Base-by-base conservation (phyloP, 2,113 vertebrate genomes). In the Miniopterus natalensis region DNA sequence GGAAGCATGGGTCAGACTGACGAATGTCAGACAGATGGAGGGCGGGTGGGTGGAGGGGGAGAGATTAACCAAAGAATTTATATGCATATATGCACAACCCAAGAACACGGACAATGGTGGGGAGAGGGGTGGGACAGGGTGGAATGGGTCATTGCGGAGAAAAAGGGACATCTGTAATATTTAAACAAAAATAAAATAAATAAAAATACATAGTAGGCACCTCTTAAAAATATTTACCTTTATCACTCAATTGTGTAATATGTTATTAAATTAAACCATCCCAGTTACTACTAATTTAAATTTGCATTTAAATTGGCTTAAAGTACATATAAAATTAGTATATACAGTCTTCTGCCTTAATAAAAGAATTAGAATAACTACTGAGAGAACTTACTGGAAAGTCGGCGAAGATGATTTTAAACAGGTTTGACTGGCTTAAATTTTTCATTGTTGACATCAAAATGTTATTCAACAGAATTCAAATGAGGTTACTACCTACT, bases 341-440 rank as follows among this genome's bases (percentile, higher is more conserved):
- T 15, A 65, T 71, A 90, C 10, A 61, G 81, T 57, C 68, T 68
- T 85, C 57, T 80, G 27, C 66, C 51, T 87, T 95, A 92, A 80
- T 57, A 84, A 61, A 87, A 47, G 53, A 89, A 21, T 10, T 89
- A 88, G 8, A 84, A 70, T 73, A 79, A 87, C 21, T 96, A 84
- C n/a, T 77, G 31, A 90, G 42, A 49, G 42, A 78, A 79, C 40
- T 71, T 47, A 96, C 47, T 68, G 65, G 77, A 36, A 63, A 42
- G 74, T 96, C 63, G 3, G 15, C 79, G 31, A 78, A 92, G 90
- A 47, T 95, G 49, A 29, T 47, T 97, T 97, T 92, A 98, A 98
- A 73, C 84, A 73, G 57, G 65, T 78, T 94, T 97, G 96, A 97
- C 14, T 96, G 80, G 77, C 84, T 98, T 96, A 95, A 93, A 96